phyloP scores from a whole-genome alignment of 2,888 invertebrate species.

The Silvanus unidentatus region DNA sequence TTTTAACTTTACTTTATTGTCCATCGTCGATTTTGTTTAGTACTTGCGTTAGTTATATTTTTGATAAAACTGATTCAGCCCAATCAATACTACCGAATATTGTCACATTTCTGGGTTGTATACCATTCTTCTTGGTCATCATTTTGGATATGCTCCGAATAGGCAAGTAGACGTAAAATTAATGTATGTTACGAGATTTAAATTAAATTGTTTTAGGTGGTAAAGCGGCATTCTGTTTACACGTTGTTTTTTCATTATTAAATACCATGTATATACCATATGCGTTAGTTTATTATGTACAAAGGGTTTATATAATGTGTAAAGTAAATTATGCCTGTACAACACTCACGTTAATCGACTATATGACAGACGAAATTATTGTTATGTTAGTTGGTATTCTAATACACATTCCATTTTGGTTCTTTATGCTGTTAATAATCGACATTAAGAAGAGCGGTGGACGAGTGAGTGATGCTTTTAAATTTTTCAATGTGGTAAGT shows the following conservation, averaged over 20 bases:
- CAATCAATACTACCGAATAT: conserved; percentile 74
- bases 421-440: conserved; percentile 56
- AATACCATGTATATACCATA: conserved; percentile 79
- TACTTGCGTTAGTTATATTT: conserved; percentile 71
- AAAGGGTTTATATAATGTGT: conserved; percentile 68
- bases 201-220: no score
- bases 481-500: conserved; percentile 38
- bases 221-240: conserved; percentile 62
- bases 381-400: conserved; percentile 61
- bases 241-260: conserved; percentile 65
- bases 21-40: conserved; percentile 71
- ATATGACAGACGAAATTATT: conserved; percentile 66
- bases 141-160: conserved; percentile 66
- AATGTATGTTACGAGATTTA: background rate
- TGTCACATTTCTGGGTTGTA: conserved; percentile 66
- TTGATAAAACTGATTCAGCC: conserved; percentile 77
- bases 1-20: conserved; percentile 63
- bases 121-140: conserved; percentile 69
- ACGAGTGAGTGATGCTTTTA: conserved; percentile 50
- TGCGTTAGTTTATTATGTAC: conserved; percentile 75
- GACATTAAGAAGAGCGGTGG: conserved; percentile 66
- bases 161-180: conserved; percentile 47
- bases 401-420: conserved; percentile 64
- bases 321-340: conserved; percentile 63
- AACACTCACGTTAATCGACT: conserved; percentile 56